phyloP scores from a whole-genome alignment of 2,113 vertebrate species.

The Halcyon malimbica region DNA sequence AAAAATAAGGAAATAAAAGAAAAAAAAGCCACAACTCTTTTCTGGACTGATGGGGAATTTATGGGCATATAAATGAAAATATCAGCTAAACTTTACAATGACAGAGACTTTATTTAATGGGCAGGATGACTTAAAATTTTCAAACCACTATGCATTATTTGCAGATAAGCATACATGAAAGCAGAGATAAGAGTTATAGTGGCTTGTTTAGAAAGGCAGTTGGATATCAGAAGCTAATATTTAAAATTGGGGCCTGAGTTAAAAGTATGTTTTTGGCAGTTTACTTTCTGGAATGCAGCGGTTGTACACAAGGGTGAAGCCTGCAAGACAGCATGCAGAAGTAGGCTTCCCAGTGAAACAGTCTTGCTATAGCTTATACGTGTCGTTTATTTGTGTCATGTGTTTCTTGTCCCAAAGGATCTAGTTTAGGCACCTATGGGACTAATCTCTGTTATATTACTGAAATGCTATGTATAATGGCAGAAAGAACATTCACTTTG shows the following conservation, averaged over 20 bases:
- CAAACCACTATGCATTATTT: neutral
- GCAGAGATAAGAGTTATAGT: neutral
- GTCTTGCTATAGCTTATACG: neutral
- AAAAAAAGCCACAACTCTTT: neutral
- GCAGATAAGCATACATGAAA: neutral
- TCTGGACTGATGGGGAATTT: neutral
- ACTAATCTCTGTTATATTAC: neutral
- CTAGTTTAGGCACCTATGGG: neutral
- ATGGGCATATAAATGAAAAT: neutral
- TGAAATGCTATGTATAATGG: neutral
- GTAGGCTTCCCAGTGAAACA: neutral
- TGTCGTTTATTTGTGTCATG: neutral
- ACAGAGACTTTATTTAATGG: constrained; percentile 12
- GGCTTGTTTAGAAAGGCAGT: neutral
- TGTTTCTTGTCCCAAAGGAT: neutral
- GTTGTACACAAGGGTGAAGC: neutral
- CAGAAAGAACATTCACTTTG: neutral
- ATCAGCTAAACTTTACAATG: neutral
- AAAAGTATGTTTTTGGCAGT: neutral
- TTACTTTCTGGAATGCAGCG: neutral
- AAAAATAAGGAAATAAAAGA: neutral
- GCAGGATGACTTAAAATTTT: neutral
- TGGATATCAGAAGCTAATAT: neutral
- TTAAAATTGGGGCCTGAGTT: neutral
- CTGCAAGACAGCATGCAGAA: neutral